Evolutionary conservation across 2,888 invertebrate species (phyloP), one percentile per base, ranked within the genome.

Genomic region (Galeruca laticollis): DNA sequence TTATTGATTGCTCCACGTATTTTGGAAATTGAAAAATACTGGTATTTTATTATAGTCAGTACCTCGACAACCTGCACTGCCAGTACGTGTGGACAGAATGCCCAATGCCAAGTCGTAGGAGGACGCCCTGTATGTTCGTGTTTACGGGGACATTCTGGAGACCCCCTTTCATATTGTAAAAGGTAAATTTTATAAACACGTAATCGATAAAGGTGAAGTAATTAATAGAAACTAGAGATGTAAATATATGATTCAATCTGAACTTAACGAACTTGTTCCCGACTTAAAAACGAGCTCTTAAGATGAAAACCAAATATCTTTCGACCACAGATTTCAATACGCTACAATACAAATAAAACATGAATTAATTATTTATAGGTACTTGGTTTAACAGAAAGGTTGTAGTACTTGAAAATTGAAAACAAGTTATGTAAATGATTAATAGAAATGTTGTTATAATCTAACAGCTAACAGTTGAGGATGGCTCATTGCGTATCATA

Each of bases 101-200:
- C 92, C 2, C 89, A 91, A 72, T 92, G 92, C 79, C 89, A 89
- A 72, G 73, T 80, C 0, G 77, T 81, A 70, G 91, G 90, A 74
- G 93, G 92, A 73, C 87, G 94, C 63, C 93, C 94, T 0, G 93
- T 94, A 6, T 94, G 94, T 81, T 93, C 93, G 26, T 94, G 94
- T 78, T 87, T 93, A 74, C 90, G 93, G 10, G 92, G 94, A 0
- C 90, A 94, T 83, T 91, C 91, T 75, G 95, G 95, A 35, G 94
- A 95, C 84, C 94, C 95, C 0, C 86, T 94, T 70, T 87, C 88
- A 0, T 88, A 89, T 76, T 95, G 95, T 83, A 88, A 89, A 78
- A 90, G 81, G 79, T 78, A 76, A 75, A 15, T 21, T 37, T 35
- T 18, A 35, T 13, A 57, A 20, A 37, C n/a, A 8, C 10, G 10